Base-by-base conservation (phyloP, 2,888 invertebrate species). In the Hanleya hanleyi region DNA sequence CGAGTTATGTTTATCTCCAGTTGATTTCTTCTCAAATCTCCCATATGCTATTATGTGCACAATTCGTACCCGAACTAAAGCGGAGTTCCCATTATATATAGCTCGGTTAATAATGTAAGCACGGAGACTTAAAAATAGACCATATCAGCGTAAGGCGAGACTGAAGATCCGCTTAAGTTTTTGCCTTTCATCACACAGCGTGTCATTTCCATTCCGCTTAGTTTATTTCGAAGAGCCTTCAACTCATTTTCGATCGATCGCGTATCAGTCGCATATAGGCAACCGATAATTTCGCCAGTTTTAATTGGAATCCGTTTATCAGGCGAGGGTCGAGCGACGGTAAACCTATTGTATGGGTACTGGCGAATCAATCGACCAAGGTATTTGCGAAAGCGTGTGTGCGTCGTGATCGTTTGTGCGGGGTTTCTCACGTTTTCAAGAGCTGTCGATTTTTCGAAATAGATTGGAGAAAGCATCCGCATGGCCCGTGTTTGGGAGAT, bases 251-350 rank as follows among this genome's bases (percentile, higher is more conserved):
- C 9, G 41, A 41, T 41, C 41, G 41, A 41, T 41, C 9, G 41
- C 9, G 9, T 41, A 41, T 41, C 41, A 41, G 41, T 18, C 18
- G 9, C 12, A 22, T 57, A 57, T 57, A 32, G 57, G 15, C 57
- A 32, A 15, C 57, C 57, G 57, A 57, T 57, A 57, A 57, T 57
- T 57, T 57, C 57, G 4, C 57, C 57, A 15, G 57, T 57, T 57
- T 57, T 57, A 57, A 57, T 57, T 57, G 57, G 57, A 57, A 57
- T 57, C 57, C 57, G 22, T 57, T 57, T 57, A 57, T 57, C 29
- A 57, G 57, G 29, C 7, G 22, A 29, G 57, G 29, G 57, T 57
- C 29, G 57, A 32, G 57, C 18, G 57, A 57, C 26, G 26, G 57
- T 57, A 57, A 57, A 32, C 57, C 57, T 26, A 57, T 57, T 57